Conservation (phyloP, 2,113 vertebrate genomes). For the Rhombomys opimus region DNA sequence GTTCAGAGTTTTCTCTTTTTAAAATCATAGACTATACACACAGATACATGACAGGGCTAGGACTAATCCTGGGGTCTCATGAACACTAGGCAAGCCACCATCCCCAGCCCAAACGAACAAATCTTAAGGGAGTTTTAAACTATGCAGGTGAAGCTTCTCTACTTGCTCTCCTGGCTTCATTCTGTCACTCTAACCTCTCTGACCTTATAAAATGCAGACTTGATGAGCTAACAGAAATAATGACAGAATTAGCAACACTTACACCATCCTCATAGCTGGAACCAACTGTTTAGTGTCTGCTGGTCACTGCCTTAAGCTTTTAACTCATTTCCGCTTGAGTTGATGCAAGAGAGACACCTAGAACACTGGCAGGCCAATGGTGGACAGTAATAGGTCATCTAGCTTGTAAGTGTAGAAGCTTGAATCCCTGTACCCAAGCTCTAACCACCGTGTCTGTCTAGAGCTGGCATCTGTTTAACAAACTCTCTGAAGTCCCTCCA, state of each 20-base stretch:
- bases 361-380: not conserved
- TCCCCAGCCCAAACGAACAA: not conserved
- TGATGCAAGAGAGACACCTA: not conserved
- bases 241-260: not conserved
- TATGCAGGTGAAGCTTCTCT: not conserved
- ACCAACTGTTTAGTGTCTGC: not conserved
- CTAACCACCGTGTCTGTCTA: not conserved
- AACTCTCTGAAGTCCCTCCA: not conserved
- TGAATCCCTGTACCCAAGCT: not conserved
- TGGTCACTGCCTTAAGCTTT: not conserved
- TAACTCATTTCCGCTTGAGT: conserved; percentile 22
- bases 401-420: not conserved
- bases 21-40: not conserved
- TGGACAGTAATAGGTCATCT: not conserved
- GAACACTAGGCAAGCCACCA: not conserved
- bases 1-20: not conserved
- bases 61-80: not conserved
- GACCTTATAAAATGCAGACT: conserved; percentile 31
- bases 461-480: conserved; percentile 5
- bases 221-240: conserved; percentile 1
- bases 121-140: conserved; percentile 12
- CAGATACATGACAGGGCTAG: not conserved
- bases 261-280: not conserved
- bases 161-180: not conserved
- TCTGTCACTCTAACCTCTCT: not conserved